These are phyloP conservation scores for Falco cherrug DNA, from an alignment of 2,797 vertebrate genomes.

Conservation along the genomic window DNA sequence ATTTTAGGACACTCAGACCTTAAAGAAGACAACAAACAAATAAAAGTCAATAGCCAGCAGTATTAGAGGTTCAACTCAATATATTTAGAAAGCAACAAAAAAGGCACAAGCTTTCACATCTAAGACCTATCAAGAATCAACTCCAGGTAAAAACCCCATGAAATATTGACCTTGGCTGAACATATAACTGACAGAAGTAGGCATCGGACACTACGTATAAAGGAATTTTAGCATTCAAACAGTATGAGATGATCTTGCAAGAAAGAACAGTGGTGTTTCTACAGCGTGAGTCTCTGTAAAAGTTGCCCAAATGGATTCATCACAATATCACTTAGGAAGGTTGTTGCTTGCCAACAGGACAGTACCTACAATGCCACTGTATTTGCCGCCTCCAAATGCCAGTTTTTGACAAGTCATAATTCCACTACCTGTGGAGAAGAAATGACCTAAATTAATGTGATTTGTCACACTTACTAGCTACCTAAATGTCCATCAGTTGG, in stretches of 20 bases:
- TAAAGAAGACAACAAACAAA: background rate
- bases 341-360: background rate
- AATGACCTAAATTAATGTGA: background rate
- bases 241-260: background rate
- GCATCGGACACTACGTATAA: rapidly evolving
- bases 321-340: background rate
- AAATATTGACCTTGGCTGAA: background rate
- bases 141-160: background rate
- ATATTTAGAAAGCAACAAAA: background rate
- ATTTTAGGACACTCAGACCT: background rate
- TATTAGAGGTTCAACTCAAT: background rate
- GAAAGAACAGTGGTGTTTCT: background rate
- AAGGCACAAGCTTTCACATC: background rate
- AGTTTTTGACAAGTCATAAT: background rate
- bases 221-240: background rate
- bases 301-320: background rate
- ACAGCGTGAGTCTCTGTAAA: background rate
- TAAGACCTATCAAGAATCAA: background rate
- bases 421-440: background rate
- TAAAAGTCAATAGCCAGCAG: background rate
- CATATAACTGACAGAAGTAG: background rate
- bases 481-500: background rate
- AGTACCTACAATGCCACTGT: background rate
- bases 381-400: background rate
- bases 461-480: background rate